Evolutionary conservation across 1,140 invertebrate species (phyloP).

Genomic region (Contarinia nasturtii): DNA sequence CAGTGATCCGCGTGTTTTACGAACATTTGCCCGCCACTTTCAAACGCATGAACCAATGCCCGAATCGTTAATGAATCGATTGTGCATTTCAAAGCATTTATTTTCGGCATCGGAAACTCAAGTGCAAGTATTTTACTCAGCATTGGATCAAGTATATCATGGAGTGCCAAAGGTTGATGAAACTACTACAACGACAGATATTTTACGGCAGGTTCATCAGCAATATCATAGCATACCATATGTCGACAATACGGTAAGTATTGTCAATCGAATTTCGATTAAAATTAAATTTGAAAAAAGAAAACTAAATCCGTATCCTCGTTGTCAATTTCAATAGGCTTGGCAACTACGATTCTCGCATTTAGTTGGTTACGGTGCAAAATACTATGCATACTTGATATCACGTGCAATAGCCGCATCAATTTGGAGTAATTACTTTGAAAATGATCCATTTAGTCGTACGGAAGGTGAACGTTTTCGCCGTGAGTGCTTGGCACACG

Average conservation of each 20-base stretch:
- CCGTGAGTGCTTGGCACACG: slow-evolving; percentile 58
- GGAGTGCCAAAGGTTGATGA: slow-evolving; percentile 28
- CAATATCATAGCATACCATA: slow-evolving; percentile 75
- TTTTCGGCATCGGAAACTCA: slow-evolving; percentile 84
- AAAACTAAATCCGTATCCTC: too few relatives aligned
- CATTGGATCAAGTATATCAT: slow-evolving; percentile 81
- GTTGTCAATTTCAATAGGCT: too few relatives aligned
- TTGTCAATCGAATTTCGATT: background rate
- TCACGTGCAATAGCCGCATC: slow-evolving; percentile 81
- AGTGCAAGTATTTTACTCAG: slow-evolving; percentile 73
- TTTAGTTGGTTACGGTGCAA: slow-evolving; percentile 91
- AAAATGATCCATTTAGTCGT: slow-evolving; percentile 60
- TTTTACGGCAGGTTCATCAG: slow-evolving; percentile 61
- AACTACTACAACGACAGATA: slow-evolving; percentile 45
- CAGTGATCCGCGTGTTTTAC: slow-evolving; percentile 65
- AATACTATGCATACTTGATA: slow-evolving; percentile 95
- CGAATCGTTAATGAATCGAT: slow-evolving; percentile 47
- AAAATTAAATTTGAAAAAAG: background rate
- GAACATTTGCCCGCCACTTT: slow-evolving; percentile 78
- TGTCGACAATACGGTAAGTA: slow-evolving; percentile 61
- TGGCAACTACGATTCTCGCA: slow-evolving; percentile 95
- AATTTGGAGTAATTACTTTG: slow-evolving; percentile 85
- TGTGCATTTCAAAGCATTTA: slow-evolving; percentile 66
- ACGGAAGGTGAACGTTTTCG: slow-evolving; percentile 58
- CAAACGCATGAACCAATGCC: slow-evolving; percentile 73